A percentile compares a stretch with the other conserved stretches of the same genome.
phyloP scores from a whole-genome alignment of 2,797 vertebrate genomes.

The Aphelocoma californica region DNA sequence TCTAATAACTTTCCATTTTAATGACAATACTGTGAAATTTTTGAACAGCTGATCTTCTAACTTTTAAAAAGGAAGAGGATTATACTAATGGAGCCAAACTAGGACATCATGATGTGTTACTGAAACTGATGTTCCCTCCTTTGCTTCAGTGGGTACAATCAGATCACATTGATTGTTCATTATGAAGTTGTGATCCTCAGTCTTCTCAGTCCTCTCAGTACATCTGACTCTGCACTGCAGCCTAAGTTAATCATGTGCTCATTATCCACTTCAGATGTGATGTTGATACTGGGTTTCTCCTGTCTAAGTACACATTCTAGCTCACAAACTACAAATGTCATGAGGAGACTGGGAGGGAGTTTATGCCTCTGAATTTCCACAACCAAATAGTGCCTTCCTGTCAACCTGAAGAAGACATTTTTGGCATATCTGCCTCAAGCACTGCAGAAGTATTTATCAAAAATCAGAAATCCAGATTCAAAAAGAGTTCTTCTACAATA shows the following conservation, averaged over 20 bases:
- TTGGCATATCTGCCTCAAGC: neutral
- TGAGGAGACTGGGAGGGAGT: neutral
- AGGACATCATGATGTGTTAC: neutral
- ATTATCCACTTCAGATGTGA: neutral
- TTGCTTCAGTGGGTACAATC: neutral
- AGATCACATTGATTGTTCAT: neutral
- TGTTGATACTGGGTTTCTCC: neutral
- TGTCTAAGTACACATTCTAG: neutral
- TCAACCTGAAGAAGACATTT: neutral
- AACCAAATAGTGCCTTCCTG: neutral
- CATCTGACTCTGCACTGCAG: neutral
- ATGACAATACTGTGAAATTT: neutral
- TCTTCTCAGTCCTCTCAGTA: neutral
- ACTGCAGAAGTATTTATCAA: neutral
- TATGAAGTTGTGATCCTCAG: neutral
- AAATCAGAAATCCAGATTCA: neutral
- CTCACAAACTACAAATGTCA: neutral
- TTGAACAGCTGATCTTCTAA: conserved; percentile 51
- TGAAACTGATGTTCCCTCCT: neutral
- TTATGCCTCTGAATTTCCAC: neutral
- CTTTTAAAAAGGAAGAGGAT: neutral
- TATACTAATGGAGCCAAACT: neutral
- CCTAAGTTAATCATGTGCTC: neutral
- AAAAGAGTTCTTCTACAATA: neutral
- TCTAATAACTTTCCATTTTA: conserved; percentile 47